Conservation (phyloP, 2,888 invertebrate genomes). For the Hemaris fuciformis region DNA sequence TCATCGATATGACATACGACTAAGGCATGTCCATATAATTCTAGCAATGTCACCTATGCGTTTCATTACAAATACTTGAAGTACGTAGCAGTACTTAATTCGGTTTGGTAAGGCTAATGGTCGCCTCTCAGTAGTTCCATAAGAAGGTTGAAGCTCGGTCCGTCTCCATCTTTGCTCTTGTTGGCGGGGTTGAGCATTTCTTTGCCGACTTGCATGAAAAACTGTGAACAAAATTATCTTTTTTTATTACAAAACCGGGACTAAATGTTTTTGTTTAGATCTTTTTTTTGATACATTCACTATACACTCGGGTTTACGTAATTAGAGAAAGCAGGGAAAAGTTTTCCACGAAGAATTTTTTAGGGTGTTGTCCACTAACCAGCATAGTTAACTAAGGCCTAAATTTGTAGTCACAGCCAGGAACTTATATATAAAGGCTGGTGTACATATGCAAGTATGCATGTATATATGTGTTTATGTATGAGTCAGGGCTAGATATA, state of each 20-base stretch:
- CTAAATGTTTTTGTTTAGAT: background rate
- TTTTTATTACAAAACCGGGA: background rate
- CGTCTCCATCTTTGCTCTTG: conserved; percentile 94
- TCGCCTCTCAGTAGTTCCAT: conserved; percentile 97
- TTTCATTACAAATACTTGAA: no score
- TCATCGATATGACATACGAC: no score
- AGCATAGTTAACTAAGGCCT: no score
- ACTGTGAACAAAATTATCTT: conserved; percentile 43
- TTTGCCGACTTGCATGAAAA: conserved; percentile 90
- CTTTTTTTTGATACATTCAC: no score
- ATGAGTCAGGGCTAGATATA: no score
- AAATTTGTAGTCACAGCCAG: no score
- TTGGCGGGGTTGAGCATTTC: conserved; percentile 92
- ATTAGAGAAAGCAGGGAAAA: no score
- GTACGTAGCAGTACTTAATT: background rate
- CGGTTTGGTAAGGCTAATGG: conserved; percentile 81
- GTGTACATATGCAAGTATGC: background rate
- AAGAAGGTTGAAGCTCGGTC: conserved; percentile 95
- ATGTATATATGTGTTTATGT: background rate
- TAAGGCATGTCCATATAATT: no score
- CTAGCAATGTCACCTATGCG: background rate
- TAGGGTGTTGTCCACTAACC: no score
- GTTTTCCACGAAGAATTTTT: no score
- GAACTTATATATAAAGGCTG: background rate
- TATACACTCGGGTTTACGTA: no score